Base-by-base conservation (phyloP, 92 coral and sea anemone genomes). In the Paramuricea clavata region DNA sequence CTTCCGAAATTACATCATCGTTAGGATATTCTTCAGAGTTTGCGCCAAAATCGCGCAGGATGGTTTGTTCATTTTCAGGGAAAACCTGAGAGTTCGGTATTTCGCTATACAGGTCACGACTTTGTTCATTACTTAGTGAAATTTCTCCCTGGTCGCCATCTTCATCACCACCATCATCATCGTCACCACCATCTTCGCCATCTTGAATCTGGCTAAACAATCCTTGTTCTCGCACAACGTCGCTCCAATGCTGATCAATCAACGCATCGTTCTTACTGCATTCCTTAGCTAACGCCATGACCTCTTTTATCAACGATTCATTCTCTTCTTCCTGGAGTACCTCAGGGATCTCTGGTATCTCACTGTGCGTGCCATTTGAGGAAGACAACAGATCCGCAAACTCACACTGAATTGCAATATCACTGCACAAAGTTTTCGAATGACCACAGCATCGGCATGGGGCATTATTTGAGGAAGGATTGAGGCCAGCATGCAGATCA, bases 211-310 rank as follows among this genome's bases (percentile, higher is more conserved):
- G 71, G 6, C 23, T 26, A 25, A 52, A 79, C 31, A 57, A 60
- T 2, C 23, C 84, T 23, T 79, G 84, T 7, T 49, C 65, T 36
- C 25, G 25, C 8, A 79, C 84, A 33, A 79, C 72, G 11, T 78
- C 83, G 21, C 30, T 78, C 44, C 54, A 78, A 35, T 78, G 83
- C 39, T 60, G 84, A 42, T 79, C 84, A 59, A 79, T 79, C 35
- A 79, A 41, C 33, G 56, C 84, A 79, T 79, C 84, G 47, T 79
- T 79, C 59, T 79, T 34, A 28, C 84, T 79, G 23, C 84, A 79
- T 41, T 79, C 84, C 25, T 79, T 60, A 5, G 84, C 84, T 39
- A 79, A 61, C 19, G 64, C 84, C 84, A 79, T 60, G 7, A 79
- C 84, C 65, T 79, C 84, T 31, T 79, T 59, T 8, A 79, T 79